Conservation (phyloP, 2,888 invertebrate species). For the Macroteleia sp. region DNA sequence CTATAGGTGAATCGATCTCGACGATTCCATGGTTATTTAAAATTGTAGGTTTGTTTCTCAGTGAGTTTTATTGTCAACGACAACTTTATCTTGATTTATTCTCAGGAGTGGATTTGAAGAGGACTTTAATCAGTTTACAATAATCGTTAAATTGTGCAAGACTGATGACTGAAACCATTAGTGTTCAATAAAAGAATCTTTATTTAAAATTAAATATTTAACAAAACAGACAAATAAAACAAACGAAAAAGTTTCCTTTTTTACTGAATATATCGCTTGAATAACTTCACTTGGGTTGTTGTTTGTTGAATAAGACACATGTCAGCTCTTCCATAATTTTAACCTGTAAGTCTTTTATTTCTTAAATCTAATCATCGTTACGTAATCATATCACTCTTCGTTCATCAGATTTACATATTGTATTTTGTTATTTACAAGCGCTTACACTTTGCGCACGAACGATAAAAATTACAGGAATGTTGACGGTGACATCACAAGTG, state of each 20-base stretch:
- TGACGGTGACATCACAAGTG: slow-evolving; percentile 64
- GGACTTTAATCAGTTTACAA: slow-evolving; percentile 17
- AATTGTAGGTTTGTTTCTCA: slow-evolving; percentile 12
- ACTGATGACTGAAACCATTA: slow-evolving; percentile 20
- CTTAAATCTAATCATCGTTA: slow-evolving; percentile 53
- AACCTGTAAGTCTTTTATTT: slow-evolving; percentile 51
- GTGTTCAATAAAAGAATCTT: slow-evolving; percentile 33
- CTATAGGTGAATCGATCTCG: slow-evolving; percentile 14
- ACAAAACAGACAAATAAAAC: slow-evolving; percentile 42
- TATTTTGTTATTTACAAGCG: slow-evolving; percentile 62
- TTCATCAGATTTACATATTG: slow-evolving; percentile 58
- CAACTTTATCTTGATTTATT: slow-evolving; percentile 22
- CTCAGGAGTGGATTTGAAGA: slow-evolving; percentile 33
- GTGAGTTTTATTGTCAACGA: slow-evolving; percentile 8
- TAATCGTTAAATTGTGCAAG: slow-evolving; percentile 18
- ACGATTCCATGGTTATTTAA: slow-evolving; percentile 12
- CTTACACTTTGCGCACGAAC: slow-evolving; percentile 55
- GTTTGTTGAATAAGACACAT: no score
- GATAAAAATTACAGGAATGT: slow-evolving; percentile 66
- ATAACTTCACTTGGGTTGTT: slow-evolving; percentile 22
- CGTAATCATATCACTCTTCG: slow-evolving; percentile 60
- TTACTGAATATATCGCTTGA: slow-evolving; percentile 26
- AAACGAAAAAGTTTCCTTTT: slow-evolving; percentile 29
- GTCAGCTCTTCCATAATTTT: no score
- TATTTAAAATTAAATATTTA: slow-evolving; percentile 50